Evolutionary conservation across 2,797 vertebrate species (phyloP).

Genomic region (Octomys mimax): DNA sequence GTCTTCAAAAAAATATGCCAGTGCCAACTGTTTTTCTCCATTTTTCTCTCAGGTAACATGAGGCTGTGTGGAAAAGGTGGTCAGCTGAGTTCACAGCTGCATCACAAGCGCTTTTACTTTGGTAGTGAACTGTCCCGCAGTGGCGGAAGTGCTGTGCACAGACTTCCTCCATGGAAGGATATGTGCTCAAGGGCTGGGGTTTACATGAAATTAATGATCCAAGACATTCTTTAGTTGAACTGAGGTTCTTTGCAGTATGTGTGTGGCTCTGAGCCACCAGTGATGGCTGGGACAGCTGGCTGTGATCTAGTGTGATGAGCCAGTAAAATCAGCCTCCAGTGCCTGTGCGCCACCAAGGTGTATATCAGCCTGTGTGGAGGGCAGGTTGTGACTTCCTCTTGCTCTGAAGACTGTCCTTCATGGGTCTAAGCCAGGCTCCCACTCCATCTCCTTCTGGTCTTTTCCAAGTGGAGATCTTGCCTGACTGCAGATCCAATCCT

Average conservation of each 20-base stretch:
- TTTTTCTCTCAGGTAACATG: not conserved
- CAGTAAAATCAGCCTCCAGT: too few species aligned
- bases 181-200: not conserved
- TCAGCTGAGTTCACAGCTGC: not conserved
- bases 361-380: not conserved
- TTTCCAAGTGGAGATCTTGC: not conserved
- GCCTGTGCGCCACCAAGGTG: not conserved
- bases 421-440: not conserved
- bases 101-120: not conserved
- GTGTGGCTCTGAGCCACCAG: not conserved
- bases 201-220: not conserved
- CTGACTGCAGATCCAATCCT: not conserved
- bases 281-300: too few species aligned
- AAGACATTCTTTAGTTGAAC: not conserved
- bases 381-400: not conserved
- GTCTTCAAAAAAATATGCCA: constrained; percentile 23
- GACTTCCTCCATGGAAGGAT: not conserved
- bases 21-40: not conserved
- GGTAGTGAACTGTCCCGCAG: not conserved
- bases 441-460: not conserved
- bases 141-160: not conserved
- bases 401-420: not conserved
- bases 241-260: not conserved
- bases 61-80: not conserved
- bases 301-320: not conserved